Base-by-base conservation (phyloP, 1,140 invertebrate species). In the Cylas formicarius region DNA sequence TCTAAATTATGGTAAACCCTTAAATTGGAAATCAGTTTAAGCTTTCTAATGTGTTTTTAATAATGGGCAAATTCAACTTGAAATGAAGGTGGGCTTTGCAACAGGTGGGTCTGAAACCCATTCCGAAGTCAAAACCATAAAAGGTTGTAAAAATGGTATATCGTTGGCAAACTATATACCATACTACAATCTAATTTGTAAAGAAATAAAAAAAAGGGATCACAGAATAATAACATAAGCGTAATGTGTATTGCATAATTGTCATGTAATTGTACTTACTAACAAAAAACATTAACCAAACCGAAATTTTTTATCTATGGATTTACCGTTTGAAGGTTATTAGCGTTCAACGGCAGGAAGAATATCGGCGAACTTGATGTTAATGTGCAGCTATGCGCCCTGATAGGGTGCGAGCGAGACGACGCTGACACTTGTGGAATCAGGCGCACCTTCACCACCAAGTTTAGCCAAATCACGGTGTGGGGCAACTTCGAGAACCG, bases 381-480 rank as follows among this genome's bases (percentile, higher is more conserved):
- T 10, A 18, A 33, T n/a, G 26, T 52, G 2, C 33, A 42, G 23
- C 22, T 53, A n/a, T 56, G 54, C 27, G 35, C n/a, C 23, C 17
- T 56, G 8, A 1, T 56, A 7, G 39, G 44, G 13, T 56, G 54
- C 22, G 13, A 49, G 10, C 41, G 16, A 13, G 26, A 53, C 7
- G 33, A 50, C 5, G 21, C 29, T 9, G 13, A 31, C 16, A 51
- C 47, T 19, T 56, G 54, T 39, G 54, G 51, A 11, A 26, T 21
- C 8, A 36, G 36, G 19, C 18, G 11, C 16, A 37, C 29, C 8
- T 38, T 24, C 21, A 41, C 43, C 20, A 53, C 54, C 4, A 39
- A 23, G 36, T 56, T 56, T 23, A 27, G 17, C 4, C 44, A 47
- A 20, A 56, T 56, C 10, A 33, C 39, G 13, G 38, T 53, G 9